Evolutionary conservation across 2,113 vertebrate species (phyloP), one percentile per base, ranked within the genome.

Genomic region (Thalassoma bifasciatum): DNA sequence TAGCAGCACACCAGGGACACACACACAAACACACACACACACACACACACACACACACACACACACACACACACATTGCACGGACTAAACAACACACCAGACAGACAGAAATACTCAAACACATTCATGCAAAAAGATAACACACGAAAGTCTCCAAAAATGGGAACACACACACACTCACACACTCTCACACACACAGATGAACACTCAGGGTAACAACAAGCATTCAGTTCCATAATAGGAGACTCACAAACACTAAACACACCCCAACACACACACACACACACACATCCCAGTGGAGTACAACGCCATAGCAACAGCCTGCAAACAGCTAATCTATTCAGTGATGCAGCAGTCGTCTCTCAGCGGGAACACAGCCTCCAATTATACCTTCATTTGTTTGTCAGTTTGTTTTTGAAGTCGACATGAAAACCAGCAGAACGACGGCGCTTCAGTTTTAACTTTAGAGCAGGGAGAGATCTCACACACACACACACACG

Each of bases 311-410:
- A 86, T 88, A 69, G 88, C 87, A 90, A 89, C 90, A 81, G 83
- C 75, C 81, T 81, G 81, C 69, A 78, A 88, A 92, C 81, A 91
- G 83, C 88, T 88, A 76, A 92, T 91, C 84, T 82, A 89, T 81
- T 89, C 77, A 85, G 79, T 72, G 89, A 85, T 85, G 80, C 88
- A 87, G 83, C 75, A 79, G 75, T 81, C 77, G 62, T 83, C 65
- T 85, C 89, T 53, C 91, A 81, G 87, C 63, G n/a, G 83, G 88
- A 90, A 81, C 75, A 64, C 42, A 65, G 75, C 60, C 37, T 86
- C 86, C 90, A 88, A 82, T 91, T 91, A 88, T 76, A 79, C 87
- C 89, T 91, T 88, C 84, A 80, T 91, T 90, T 91, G 89, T 91
- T 88, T 88, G 77, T 87, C 77, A 46, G 59, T 82, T 46, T 59